Conservation (phyloP, 2,888 invertebrate genomes). For the Matsumyia berberina region DNA sequence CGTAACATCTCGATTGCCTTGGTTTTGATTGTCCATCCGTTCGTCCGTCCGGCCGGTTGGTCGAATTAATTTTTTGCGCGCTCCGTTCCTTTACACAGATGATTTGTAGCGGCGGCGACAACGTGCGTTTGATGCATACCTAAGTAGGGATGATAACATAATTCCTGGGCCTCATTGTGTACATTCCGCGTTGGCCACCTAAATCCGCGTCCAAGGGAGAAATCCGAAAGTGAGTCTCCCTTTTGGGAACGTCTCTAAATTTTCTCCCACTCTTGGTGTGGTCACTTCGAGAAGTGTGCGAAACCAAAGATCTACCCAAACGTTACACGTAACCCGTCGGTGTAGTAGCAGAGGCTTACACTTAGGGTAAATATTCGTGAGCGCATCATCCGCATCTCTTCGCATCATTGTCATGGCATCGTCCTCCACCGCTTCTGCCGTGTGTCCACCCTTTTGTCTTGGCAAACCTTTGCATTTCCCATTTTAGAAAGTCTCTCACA, state of each 20-base stretch:
- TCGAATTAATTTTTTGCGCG: slow-evolving; percentile 45
- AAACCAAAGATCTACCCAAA: slow-evolving; percentile 20
- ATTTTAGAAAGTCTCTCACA: slow-evolving; percentile 71
- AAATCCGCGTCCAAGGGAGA: slow-evolving; percentile 47
- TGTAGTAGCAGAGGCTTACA: not conserved
- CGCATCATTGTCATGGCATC: slow-evolving; percentile 43
- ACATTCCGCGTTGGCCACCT: slow-evolving; percentile 11
- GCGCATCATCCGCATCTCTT: slow-evolving; percentile 64
- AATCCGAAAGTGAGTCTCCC: slow-evolving; percentile 72
- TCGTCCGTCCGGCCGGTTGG: slow-evolving; percentile 49
- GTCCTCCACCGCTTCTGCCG: slow-evolving; percentile 8
- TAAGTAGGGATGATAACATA: slow-evolving; percentile 73
- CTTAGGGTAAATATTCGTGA: slow-evolving; percentile 43
- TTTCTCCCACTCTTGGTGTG: slow-evolving; percentile 6
- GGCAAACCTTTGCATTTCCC: slow-evolving; percentile 46
- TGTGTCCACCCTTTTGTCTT: slow-evolving; percentile 26
- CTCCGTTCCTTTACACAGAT: slow-evolving; percentile 44
- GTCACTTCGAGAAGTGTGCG: not conserved
- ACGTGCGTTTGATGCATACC: slow-evolving; percentile 74
- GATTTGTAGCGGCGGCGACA: slow-evolving; percentile 63
- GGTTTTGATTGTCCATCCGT: slow-evolving; percentile 72
- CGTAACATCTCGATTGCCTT: slow-evolving; percentile 75
- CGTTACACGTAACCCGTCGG: slow-evolving; percentile 32
- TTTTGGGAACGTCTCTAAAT: slow-evolving; percentile 49
- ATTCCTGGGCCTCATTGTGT: slow-evolving; percentile 38